phyloP scores from a whole-genome alignment of 1,140 invertebrate genomes.

The Tetramorium alpestre region DNA sequence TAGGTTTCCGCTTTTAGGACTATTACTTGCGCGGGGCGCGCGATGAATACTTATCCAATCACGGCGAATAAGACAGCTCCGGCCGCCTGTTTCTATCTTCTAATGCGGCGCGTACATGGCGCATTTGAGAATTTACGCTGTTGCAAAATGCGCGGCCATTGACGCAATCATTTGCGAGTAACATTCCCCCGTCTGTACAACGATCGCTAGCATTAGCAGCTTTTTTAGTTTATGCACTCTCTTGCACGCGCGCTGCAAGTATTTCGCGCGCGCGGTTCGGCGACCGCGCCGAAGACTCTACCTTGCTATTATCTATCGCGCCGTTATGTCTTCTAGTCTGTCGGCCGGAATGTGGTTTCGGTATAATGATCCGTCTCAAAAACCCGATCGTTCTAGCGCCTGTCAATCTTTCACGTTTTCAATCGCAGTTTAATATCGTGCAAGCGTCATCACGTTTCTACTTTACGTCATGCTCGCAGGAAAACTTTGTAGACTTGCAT shows the following conservation, averaged over 20 bases:
- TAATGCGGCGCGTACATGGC: not conserved
- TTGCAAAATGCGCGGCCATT: conserved; percentile 20
- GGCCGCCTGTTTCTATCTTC: not conserved
- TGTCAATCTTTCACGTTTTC: conserved; percentile 33
- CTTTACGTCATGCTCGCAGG: not conserved
- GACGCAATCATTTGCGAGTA: conserved; percentile 30
- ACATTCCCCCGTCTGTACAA: conserved; percentile 27
- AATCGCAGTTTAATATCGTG: not conserved
- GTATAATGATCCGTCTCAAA: conserved; percentile 55
- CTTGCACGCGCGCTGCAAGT: not conserved
- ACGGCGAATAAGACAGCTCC: not conserved
- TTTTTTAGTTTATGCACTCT: conserved; percentile 30
- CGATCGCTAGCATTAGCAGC: conserved; percentile 37
- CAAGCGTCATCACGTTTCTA: not conserved
- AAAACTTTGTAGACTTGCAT: not conserved
- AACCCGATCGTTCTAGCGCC: conserved; percentile 37
- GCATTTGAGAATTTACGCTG: not conserved
- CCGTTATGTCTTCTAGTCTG: conserved; percentile 59
- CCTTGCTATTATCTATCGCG: conserved; percentile 61
- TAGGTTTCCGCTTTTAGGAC: conserved; percentile 35
- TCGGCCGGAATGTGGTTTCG: conserved; percentile 60
- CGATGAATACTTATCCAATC: conserved; percentile 20
- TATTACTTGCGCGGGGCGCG: not conserved
- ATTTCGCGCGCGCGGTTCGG: conserved; percentile 19
- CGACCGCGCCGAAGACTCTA: conserved; percentile 42